phyloP scores from a whole-genome alignment of 2,113 vertebrate genomes.

The Epinephelus lanceolatus region DNA sequence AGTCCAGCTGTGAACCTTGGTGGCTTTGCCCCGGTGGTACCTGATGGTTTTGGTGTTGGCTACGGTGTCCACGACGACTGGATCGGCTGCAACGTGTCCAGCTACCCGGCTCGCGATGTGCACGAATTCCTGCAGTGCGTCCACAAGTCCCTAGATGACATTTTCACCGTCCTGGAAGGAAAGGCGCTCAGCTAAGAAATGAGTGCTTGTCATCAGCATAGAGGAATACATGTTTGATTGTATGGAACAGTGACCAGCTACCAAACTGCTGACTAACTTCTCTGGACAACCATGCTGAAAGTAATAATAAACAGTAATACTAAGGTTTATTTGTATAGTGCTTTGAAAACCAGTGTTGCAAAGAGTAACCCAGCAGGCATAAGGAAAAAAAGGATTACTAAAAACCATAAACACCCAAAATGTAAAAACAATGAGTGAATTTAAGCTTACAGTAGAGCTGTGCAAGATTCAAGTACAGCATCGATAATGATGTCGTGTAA shows the following conservation, averaged over 20 bases:
- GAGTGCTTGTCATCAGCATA: background rate
- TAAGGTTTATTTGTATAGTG: too few relatives aligned
- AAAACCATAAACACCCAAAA: too few relatives aligned
- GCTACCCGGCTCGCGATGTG: constrained; percentile 89
- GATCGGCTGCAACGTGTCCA: constrained; percentile 94
- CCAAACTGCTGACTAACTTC: background rate
- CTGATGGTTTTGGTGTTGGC: constrained; percentile 92
- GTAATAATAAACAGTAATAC: too few relatives aligned
- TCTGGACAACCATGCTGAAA: background rate
- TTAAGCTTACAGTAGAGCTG: too few relatives aligned
- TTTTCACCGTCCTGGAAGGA: constrained; percentile 91
- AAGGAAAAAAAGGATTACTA: too few relatives aligned
- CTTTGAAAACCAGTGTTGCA: too few relatives aligned
- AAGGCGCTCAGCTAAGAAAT: constrained; percentile 83
- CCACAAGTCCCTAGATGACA: constrained; percentile 92
- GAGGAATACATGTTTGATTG: background rate
- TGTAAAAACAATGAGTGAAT: too few relatives aligned
- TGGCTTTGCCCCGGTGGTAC: constrained; percentile 94
- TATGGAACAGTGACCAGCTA: background rate
- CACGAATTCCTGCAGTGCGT: constrained; percentile 91
- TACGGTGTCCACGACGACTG: constrained; percentile 92
- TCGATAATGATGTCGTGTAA: too few relatives aligned
- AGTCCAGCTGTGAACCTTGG: constrained; percentile 91
- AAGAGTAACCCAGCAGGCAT: too few relatives aligned
- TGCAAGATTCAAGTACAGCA: too few relatives aligned